These are phyloP conservation scores for Nowickia ferox DNA, from an alignment of 2,888 invertebrate species.

Conservation along the genomic window DNA sequence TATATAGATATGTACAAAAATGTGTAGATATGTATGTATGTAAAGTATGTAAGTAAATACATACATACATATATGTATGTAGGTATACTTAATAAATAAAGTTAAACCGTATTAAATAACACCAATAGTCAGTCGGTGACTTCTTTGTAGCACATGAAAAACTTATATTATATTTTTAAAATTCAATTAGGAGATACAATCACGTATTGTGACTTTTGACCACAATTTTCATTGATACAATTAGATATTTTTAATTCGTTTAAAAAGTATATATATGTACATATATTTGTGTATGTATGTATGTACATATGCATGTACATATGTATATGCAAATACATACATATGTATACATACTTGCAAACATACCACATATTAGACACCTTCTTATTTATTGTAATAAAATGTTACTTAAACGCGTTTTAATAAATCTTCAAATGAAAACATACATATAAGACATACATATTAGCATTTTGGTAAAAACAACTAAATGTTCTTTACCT, in stretches of 20 bases:
- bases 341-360: neutral
- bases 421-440: too few species aligned
- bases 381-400: too few species aligned
- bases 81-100: constrained; percentile 4
- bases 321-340: neutral
- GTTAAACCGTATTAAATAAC: constrained; percentile 27
- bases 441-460: too few species aligned
- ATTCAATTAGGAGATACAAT: constrained; percentile 64
- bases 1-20: too few species aligned
- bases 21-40: too few species aligned
- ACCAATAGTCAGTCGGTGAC: neutral
- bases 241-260: constrained; percentile 20
- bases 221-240: constrained; percentile 61
- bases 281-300: neutral
- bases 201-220: constrained; percentile 66
- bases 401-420: too few species aligned
- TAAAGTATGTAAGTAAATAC: neutral
- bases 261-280: neutral
- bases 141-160: constrained; percentile 32
- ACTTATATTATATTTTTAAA: constrained; percentile 49
- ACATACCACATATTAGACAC: too few species aligned
- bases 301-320: neutral
- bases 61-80: neutral
- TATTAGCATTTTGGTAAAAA: too few species aligned
- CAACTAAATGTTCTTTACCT: too few species aligned